Base-by-base conservation (phyloP, 2,888 invertebrate species). In the Anagyrus pseudococci region DNA sequence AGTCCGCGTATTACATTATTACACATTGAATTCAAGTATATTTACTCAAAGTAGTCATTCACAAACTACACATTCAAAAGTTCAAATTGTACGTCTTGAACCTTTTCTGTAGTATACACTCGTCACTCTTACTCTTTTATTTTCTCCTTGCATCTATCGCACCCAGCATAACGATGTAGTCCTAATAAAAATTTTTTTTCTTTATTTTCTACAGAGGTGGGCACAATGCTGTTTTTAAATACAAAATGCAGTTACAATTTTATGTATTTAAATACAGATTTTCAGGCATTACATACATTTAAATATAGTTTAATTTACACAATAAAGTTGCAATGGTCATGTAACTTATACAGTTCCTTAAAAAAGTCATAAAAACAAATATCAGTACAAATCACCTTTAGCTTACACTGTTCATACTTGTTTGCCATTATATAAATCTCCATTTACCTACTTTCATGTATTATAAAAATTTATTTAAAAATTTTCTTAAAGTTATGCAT, bases 1-100 rank as follows among this genome's bases (percentile, higher is more conserved):
- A 76, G 70, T 77, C 74, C 73, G 75, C 73, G 74, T 69, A 73
- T 65, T 65, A 62, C 33, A 67, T 60, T 10, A 58, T 57, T 62
- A 61, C 58, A 62, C 63, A 63, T 65, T 74, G 68, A 71, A 74
- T 73, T 69, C 68, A 72, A 13, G 71, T 67, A 72, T 75, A 73
- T 74, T 71, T 69, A 74, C 71, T 70, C 72, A 68, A 69, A 72
- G 70, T 15, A 72, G 72, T 72, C 73, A 72, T 71, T 72, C 73
- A 60, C 43, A 63, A 48, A 63, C 63, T 66, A 60, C 66, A 62
- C 60, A 62, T 66, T 60, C 56, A 66, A 37, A n/a, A 60, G 60
- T 64, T 63, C 66, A 67, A 60, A 61, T 55, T 61, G 58, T 63
- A 67, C 58, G 58, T 33, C 61, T 67, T 67, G 63, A 67, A 67